These are phyloP conservation scores for Andrena minutula DNA, from an alignment of 2,888 invertebrate genomes.

Conservation along the genomic window DNA sequence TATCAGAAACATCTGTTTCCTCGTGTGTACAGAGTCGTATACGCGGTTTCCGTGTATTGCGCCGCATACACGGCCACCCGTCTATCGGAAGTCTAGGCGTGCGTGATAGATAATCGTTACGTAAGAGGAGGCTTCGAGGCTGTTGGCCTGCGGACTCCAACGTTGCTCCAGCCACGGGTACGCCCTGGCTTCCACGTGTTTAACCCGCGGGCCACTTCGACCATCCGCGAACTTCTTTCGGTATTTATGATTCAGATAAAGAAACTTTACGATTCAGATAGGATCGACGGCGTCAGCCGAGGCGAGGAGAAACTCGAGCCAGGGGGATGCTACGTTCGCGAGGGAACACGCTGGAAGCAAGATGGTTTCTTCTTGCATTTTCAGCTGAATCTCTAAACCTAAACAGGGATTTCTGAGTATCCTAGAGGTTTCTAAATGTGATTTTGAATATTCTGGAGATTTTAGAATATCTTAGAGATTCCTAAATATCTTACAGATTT, in stretches of 20 bases:
- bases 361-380: constrained; percentile 17
- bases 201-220: constrained; percentile 28
- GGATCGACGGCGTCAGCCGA: constrained; percentile 25
- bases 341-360: constrained; percentile 17
- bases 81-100: constrained; percentile 75
- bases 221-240: constrained; percentile 28
- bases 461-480: neutral
- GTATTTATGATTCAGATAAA: constrained; percentile 54
- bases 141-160: constrained; percentile 66
- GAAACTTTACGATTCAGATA: constrained; percentile 55
- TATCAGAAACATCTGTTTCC: constrained; percentile 32
- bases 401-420: too few species aligned
- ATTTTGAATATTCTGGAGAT: too few species aligned
- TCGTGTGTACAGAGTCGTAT: neutral
- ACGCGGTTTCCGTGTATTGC: neutral
- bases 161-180: constrained; percentile 31
- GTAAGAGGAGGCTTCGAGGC: constrained; percentile 68
- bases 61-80: constrained; percentile 31
- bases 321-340: neutral
- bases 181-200: constrained; percentile 1
- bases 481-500: neutral
- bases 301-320: constrained; percentile 30
- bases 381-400: neutral
- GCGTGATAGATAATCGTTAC: constrained; percentile 71
- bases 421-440: too few species aligned